Evolutionary conservation across 64 coral and sea anemone genomes (phyloP), one percentile per base, ranked within the genome.

Genomic region (Trachythela sp.): DNA sequence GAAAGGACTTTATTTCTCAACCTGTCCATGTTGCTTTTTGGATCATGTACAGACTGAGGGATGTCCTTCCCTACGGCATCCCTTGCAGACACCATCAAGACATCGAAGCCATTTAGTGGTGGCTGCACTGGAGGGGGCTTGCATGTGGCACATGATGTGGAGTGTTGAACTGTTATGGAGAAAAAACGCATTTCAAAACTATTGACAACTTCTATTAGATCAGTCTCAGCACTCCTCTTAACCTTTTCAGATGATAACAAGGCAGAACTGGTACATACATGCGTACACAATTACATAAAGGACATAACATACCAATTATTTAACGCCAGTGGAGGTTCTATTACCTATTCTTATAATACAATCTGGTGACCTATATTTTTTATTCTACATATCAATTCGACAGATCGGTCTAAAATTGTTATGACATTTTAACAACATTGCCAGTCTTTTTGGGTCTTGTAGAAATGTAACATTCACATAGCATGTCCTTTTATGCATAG

Each of bases 131-230:
- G 64, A 70, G 8, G 4, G 5, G 64, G 64, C 8, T 26, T 5
- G 30, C 64, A 70, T 70, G 30, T 70, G 18, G 64, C 8, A 70
- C 64, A 70, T 70, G 64, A 22, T 70, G 24, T 70, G 5, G 8
- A 6, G 24, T 70, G 64, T 70, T 70, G 8, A 70, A 70, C 64
- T 9, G 64, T 70, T 9, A 70, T 8, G 24, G 64, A 70, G 30
- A 70, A 70, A 70, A 49, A 70, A 5, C 64, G 64, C 64, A 70
- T 70, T 70, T 32, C 64, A 70, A 70, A 70, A 70, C 5, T 70
- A 22, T 70, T 70, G 7, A 70, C 64, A 70, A 70, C 64, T 22
- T 70, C 64, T 26, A 70, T 70, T 7, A 70, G 8, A 70, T 70
- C 24, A n/a, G 64, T 70, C 8, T 70, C 8, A 9, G 8, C 24